phyloP scores from a whole-genome alignment of 1,140 invertebrate genomes.

The Octopus sinensis region DNA sequence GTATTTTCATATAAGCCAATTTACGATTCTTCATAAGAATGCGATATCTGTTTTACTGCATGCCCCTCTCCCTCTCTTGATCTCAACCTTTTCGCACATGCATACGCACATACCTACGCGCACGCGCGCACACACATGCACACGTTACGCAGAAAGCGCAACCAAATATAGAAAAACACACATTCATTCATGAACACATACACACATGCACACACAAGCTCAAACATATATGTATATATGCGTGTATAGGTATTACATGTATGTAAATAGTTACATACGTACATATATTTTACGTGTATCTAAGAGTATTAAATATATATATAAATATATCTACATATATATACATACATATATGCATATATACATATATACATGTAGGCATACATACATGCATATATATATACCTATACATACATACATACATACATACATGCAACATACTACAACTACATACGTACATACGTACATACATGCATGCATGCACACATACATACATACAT shows the following conservation, averaged over 20 bases:
- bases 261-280: background rate
- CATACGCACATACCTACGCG: too few relatives aligned
- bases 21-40: too few relatives aligned
- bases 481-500: background rate
- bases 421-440: background rate
- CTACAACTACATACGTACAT: background rate
- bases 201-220: background rate
- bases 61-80: too few relatives aligned
- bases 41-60: too few relatives aligned
- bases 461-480: background rate
- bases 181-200: background rate
- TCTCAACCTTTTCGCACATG: too few relatives aligned
- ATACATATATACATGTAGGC: background rate
- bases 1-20: too few relatives aligned
- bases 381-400: background rate
- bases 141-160: too few relatives aligned
- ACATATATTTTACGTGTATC: background rate
- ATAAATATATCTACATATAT: background rate
- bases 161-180: background rate
- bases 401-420: background rate
- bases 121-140: too few relatives aligned
- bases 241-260: background rate
- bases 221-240: background rate
- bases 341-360: background rate
- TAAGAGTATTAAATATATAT: background rate